Evolutionary conservation across 2,113 vertebrate genomes (phyloP).

Genomic region (Lipotes vexillifer): DNA sequence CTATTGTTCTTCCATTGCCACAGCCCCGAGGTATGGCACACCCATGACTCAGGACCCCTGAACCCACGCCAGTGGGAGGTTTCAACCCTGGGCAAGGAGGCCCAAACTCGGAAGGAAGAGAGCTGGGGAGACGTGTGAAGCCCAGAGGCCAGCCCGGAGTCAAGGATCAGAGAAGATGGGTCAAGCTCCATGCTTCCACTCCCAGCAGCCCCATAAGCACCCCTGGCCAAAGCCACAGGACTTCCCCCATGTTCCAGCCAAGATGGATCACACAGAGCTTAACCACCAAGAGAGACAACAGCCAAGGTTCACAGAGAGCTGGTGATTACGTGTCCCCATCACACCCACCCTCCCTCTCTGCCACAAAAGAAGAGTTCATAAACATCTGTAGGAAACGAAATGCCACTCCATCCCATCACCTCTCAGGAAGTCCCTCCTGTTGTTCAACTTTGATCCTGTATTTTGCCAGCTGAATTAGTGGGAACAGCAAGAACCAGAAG

Average conservation of each 20-base stretch:
- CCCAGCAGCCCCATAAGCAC: background rate
- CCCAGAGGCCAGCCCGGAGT: background rate
- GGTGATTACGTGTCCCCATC: background rate
- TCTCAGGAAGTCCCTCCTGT: conserved; percentile 34
- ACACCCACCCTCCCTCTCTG: background rate
- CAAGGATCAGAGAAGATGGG: background rate
- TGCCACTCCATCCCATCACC: background rate
- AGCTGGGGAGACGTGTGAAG: background rate
- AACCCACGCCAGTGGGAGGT: background rate
- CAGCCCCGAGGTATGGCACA: background rate
- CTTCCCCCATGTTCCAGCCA: conserved; percentile 48
- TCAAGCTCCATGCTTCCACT: background rate
- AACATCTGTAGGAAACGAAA: conserved; percentile 37
- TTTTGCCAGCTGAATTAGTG: background rate
- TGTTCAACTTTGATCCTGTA: background rate
- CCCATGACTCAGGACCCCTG: background rate
- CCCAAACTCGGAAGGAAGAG: background rate
- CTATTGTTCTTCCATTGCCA: background rate
- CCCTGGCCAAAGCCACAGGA: conserved; percentile 54
- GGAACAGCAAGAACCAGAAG: background rate
- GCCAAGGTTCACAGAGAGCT: conserved; percentile 51
- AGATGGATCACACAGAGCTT: conserved; percentile 38
- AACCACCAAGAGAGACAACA: conserved; percentile 36
- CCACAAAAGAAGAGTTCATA: background rate
- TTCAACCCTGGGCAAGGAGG: background rate